Base-by-base conservation (phyloP, 1,140 invertebrate genomes). In the Hycleus phaleratus region DNA sequence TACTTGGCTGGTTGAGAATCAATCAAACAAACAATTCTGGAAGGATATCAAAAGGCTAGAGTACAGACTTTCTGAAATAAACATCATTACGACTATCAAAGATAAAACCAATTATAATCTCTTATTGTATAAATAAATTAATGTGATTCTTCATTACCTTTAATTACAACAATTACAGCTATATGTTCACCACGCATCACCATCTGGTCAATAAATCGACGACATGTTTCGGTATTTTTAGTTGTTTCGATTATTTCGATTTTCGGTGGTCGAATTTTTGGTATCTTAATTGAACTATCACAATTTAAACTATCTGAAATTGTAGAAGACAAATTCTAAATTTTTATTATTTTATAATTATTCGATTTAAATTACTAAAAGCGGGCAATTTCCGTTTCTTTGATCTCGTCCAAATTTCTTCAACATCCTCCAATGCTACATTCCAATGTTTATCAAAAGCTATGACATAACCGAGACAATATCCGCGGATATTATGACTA, bases 361-460 rank as follows among this genome's bases (percentile, higher is more conserved):
- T 40, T 26, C n/a, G 3, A 38, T 12, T 56, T 12, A 44, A 38
- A n/a, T 42, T 59, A 81, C 79, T 78, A 26, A 82, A 73, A 25
- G 79, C 74, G 2, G 81, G 79, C 46, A 79, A 72, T 74, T 85
- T 85, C 58, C 78, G 77, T 63, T 78, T 78, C 52, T 81, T 84
- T 66, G 80, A 82, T 48, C 86, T 78, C n/a, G 78, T 83, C 85
- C 87, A 96, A 3, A 84, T 75, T 77, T 97, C 94, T 48, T 87
- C 81, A 3, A 94, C 93, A 75, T 97, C 90, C 42, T 81, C 80
- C 38, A 98, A 73, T 5, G 90, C 86, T 56, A 98, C 73, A 77
- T 98, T 98, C 87, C 91, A 95, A 71, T 95, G 91, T 73, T 93
- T 95, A 75, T 98, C 95, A 74, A 95, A 98, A 5, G 90, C 90